Evolutionary conservation across 2,797 vertebrate species (phyloP), one percentile per base, ranked within the genome.

Genomic region (Tympanoctomys barrerae): DNA sequence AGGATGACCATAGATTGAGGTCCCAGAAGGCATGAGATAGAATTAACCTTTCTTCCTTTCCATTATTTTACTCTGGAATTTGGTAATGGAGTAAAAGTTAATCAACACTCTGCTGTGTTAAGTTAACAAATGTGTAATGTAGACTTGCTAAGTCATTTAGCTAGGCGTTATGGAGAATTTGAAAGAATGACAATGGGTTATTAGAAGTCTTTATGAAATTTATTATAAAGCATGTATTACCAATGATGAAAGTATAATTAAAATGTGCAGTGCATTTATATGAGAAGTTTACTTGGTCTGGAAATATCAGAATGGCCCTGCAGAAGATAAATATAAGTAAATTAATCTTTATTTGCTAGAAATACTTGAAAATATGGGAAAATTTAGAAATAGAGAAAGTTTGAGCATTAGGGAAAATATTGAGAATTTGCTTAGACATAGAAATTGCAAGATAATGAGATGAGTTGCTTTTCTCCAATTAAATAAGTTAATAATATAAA

Each of bases 301-400:
- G 14, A n/a, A 82, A 42, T 90, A 77, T 33, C 14, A 42, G 22
- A 11, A 13, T 49, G 10, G n/a, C 7, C 16, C 33, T 88, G 14
- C 87, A 61, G 14, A 49, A 73, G 28, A 18, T 33, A 11, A 31
- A 26, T 33, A 84, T 3, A 66, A 52, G 64, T 36, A 16, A 91
- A 87, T 36, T 36, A 12, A 70, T 14, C 28, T 49, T 88, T 79
- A 39, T 39, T 91, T 54, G 18, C 26, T 59, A 8, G 31, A 5
- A 80, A 9, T 4, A 80, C 71, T 77, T 87, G 2, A 90, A 90
- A 83, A n/a, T 75, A 71, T 91, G 39, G 49, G 16, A 82, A 94
- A 86, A 66, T 70, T 88, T 82, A 71, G 28, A 28, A 91, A 89
- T 39, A n/a, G 11, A 22, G 11, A 57, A 81, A 68, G 73, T 26